These are phyloP conservation scores for Papilio polytes DNA, from an alignment of 1,140 invertebrate genomes.

Conservation along the genomic window DNA sequence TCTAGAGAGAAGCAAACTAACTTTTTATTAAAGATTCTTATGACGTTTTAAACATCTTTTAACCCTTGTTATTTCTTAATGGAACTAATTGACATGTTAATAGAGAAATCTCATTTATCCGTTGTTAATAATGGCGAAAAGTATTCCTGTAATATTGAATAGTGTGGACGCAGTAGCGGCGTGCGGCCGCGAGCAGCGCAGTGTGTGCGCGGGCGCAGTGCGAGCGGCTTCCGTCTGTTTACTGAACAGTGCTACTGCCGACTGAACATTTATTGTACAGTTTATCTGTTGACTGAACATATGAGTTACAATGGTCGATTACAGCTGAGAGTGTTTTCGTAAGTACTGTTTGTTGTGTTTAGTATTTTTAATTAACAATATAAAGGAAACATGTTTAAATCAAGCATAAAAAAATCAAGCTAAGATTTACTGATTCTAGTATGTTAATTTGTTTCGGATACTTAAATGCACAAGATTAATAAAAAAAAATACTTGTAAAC, in stretches of 20 bases:
- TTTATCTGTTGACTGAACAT: not conserved
- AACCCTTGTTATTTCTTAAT: not conserved
- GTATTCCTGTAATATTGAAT: not conserved
- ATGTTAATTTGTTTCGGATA: too few relatives aligned
- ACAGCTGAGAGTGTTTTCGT: conserved; percentile 9
- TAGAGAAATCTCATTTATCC: not conserved
- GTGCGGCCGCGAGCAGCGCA: not conserved
- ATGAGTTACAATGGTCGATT: not conserved
- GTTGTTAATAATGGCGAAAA: not conserved
- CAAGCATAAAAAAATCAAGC: not conserved
- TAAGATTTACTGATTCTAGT: too few relatives aligned
- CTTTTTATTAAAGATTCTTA: too few relatives aligned
- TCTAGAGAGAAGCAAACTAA: too few relatives aligned
- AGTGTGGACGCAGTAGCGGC: not conserved
- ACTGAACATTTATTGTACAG: conserved; percentile 6
- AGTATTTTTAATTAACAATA: not conserved
- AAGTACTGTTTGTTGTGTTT: not conserved
- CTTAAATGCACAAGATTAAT: too few relatives aligned
- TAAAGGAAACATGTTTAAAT: not conserved
- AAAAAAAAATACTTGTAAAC: too few relatives aligned
- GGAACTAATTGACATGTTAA: not conserved
- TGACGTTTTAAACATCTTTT: too few relatives aligned
- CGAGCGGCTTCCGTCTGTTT: conserved; percentile 14
- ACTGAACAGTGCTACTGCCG: not conserved
- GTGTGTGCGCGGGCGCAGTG: conserved; percentile 28